Evolutionary conservation across 2,797 vertebrate species (phyloP).

Genomic region (Alectoris magna): DNA sequence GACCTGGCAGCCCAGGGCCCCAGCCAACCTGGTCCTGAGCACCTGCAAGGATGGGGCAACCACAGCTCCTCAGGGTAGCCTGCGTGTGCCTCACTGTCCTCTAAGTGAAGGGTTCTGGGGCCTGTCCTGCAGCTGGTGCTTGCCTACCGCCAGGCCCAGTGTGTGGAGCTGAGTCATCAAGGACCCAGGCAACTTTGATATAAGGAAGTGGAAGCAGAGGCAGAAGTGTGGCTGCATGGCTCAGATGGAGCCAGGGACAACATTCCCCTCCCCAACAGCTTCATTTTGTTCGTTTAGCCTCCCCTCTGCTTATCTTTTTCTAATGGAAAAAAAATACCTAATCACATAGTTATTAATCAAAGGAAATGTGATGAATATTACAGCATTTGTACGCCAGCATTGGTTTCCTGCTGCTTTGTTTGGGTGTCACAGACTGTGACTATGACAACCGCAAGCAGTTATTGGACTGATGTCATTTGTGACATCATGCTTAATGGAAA

Average conservation of each 20-base stretch:
- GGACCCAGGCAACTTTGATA: fast-evolving
- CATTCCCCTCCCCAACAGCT: neutral
- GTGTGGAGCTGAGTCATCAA: neutral
- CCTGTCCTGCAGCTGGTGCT: too few relatives aligned
- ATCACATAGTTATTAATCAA: neutral
- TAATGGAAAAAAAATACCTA: conserved; percentile 35
- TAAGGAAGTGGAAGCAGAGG: neutral
- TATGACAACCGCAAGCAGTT: conserved; percentile 70
- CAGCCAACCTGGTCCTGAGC: too few relatives aligned
- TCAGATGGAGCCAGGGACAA: neutral
- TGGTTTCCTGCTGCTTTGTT: conserved; percentile 64
- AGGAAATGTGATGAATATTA: conserved; percentile 43
- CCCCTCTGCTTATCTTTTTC: neutral
- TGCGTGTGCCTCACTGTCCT: too few relatives aligned
- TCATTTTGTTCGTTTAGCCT: neutral
- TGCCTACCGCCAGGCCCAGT: too few relatives aligned
- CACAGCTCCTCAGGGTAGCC: too few relatives aligned
- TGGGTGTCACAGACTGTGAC: conserved; percentile 71
- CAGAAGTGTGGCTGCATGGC: neutral
- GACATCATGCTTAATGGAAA: conserved; percentile 59
- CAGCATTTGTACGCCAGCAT: conserved; percentile 39
- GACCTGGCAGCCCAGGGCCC: too few relatives aligned
- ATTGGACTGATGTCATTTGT: conserved; percentile 62
- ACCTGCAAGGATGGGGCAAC: too few relatives aligned
- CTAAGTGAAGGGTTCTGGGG: too few relatives aligned